Base-by-base conservation (phyloP, 2,113 vertebrate genomes). In the Otis tarda region DNA sequence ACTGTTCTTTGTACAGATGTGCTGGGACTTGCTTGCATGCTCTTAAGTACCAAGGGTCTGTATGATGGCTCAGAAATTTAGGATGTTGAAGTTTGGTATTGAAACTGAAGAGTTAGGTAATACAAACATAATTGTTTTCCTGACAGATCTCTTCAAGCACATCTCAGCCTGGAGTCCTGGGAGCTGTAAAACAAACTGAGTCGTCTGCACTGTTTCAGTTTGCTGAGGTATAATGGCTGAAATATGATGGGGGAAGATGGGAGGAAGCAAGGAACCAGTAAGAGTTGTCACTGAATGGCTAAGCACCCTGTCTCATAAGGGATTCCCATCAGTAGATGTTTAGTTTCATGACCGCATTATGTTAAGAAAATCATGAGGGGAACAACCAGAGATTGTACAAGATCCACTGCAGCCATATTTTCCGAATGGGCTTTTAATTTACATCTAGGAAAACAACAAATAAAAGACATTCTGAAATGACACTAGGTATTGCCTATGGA, bases 201-300 rank as follows among this genome's bases (percentile, higher is more conserved):
- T 96, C 98, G 33, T 98, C 98, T 30, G 96, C 98, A 41, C 95
- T 98, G 87, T 98, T 98, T 97, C 98, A 98, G 94, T 98, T 98
- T 96, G 98, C 98, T 93, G 98, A 98, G 98, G 98, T 98, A 98
- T 59, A 83, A 65, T 65, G 79, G 30, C 81, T 90, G 52, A 88
- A 74, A 67, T 35, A 23, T 17, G 53, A 23, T 39, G 25, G 43
- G 89, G 60, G 60, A 67, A 49, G 82, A 60, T 80, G 61, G 89
- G 71, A 87, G 79, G 70, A 74, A 95, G 60, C 33, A 57, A 31
- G 27, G 53, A 89, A 35, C 9, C 6, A 7, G 5, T 45, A 49
- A 75, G 52, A 83, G 39, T 24, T 89, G 43, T 43, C 47, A 57
- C 33, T 89, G 90, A 64, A 63, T 78, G 50, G 37, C 68, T 63